Percentiles rank a stretch among this genome's conserved stretches.
Evolutionary conservation across 2,797 vertebrate species (phyloP).

Genomic region (Peromyscus nudipes): DNA sequence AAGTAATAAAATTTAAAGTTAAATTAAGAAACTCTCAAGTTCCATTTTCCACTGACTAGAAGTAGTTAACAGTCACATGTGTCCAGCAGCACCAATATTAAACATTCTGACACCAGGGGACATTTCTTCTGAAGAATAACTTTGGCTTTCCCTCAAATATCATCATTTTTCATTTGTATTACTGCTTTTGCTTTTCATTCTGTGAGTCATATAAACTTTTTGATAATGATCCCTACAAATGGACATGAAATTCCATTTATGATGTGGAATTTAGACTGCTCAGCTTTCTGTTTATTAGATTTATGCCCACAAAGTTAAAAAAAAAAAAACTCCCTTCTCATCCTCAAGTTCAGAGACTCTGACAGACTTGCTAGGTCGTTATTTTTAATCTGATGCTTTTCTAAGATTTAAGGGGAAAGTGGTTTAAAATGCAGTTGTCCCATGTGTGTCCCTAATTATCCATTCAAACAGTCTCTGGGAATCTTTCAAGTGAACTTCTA

Average conservation of each 20-base stretch:
- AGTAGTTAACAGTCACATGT: background rate
- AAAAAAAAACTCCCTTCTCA: background rate
- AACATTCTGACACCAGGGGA: no score
- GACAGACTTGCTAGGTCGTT: background rate
- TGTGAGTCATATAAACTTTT: background rate
- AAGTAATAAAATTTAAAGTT: background rate
- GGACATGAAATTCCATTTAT: background rate
- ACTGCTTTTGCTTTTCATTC: background rate
- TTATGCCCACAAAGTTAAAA: background rate
- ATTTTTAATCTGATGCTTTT: background rate
- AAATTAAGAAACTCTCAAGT: background rate
- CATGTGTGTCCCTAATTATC: background rate
- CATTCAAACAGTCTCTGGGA: background rate
- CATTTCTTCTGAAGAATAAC: background rate
- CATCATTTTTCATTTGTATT: background rate
- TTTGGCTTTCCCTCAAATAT: background rate
- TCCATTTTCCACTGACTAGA: background rate
- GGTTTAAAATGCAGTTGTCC: background rate
- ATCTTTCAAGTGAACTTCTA: background rate
- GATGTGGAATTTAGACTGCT: background rate
- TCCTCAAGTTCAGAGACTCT: background rate
- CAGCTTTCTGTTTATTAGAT: background rate
- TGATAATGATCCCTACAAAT: background rate
- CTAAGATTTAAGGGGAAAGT: background rate
- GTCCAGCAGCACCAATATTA: background rate